phyloP scores from a whole-genome alignment of 2,113 vertebrate genomes.

The Corythornis madagascariensis region DNA sequence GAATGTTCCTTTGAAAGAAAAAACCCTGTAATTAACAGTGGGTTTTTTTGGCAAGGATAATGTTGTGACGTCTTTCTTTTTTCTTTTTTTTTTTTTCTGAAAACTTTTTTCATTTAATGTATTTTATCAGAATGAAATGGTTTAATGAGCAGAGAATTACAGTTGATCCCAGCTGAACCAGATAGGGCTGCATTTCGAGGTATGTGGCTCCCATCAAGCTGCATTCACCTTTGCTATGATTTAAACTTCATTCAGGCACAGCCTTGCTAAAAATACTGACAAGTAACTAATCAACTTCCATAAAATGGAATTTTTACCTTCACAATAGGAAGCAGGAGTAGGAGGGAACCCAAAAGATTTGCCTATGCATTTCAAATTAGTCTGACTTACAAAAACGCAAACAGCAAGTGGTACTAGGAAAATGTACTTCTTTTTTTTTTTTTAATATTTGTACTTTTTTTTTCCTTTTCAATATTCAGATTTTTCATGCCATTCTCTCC shows the following conservation, averaged over 20 bases:
- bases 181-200: not conserved
- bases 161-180: conserved; percentile 60
- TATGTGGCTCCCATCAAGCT: conserved; percentile 47
- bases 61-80: not conserved
- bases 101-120: conserved; percentile 58
- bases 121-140: conserved; percentile 72
- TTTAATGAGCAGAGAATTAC: conserved; percentile 67
- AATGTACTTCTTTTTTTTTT: not conserved
- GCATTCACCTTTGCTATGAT: conserved; percentile 54
- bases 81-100: not conserved
- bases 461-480: not conserved
- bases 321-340: conserved; percentile 62
- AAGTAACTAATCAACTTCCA: conserved; percentile 69
- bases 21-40: conserved; percentile 45
- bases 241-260: conserved; percentile 63
- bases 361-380: conserved; percentile 70
- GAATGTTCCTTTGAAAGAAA: conserved; percentile 47
- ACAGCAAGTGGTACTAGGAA: not conserved
- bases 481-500: not conserved
- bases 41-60: conserved; percentile 30
- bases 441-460: not conserved
- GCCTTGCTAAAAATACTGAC: conserved; percentile 58
- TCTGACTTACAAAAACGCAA: conserved; percentile 63
- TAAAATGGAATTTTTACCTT: conserved; percentile 65
- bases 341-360: conserved; percentile 52